Evolutionary conservation across 2,888 invertebrate genomes (phyloP), one percentile per base, ranked within the genome.

Genomic region (Buathra laborator): DNA sequence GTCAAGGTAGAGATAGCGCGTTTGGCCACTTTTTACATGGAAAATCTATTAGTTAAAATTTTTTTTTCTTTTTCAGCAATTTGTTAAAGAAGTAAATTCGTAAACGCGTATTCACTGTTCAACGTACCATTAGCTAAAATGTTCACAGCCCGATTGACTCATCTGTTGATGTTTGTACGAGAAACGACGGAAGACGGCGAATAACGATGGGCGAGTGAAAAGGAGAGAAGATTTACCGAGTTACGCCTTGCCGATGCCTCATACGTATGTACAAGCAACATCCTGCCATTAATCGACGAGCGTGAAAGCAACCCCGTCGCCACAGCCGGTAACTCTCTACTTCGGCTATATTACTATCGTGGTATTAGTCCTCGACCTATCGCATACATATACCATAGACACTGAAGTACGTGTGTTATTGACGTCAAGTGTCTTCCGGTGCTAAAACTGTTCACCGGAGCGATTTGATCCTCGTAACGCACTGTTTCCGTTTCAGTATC

Each of bases 251-350:
- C 14, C 67, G 71, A 64, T 64, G 72, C 46, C 24, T 81, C 80
- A 78, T 74, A 64, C 51, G 81, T 78, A 68, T 74, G 67, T 77
- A 78, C 68, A 70, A 81, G 72, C 78, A 70, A 84, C 78, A 84
- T 84, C 84, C 81, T 84, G 77, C 78, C 62, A 81, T 84, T 84
- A 84, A 84, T 81, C 78, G 78, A 78, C 64, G 68, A 84, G 72
- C 44, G 67, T 74, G 76, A 81, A 84, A 78, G 81, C 81, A 70
- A 66, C 12, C 14, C n/a, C 24, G 66, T 48, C 74, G 68, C 43
- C 78, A 48, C 29, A 78, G 46, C 24, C 68, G 43, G 67, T 59
- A 67, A 37, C 66, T 68, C 67, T 77, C 80, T 56, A 71, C 46
- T 32, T 74, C 51, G 51, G 24, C 46, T 37, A 7, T 66, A 74